Evolutionary conservation across 2,888 invertebrate species (phyloP).

Genomic region (Tenthredo distinguenda): DNA sequence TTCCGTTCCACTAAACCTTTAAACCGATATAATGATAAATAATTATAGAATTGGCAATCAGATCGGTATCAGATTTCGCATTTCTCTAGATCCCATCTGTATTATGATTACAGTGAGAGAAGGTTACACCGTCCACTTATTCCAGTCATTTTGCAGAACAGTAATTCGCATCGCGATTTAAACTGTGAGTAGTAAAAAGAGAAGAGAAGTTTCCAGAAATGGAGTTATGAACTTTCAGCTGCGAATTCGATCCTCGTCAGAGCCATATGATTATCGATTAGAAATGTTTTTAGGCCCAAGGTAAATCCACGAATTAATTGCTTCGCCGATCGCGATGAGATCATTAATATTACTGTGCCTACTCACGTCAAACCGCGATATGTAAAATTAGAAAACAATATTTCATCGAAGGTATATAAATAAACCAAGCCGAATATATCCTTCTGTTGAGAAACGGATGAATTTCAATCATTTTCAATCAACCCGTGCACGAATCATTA

Average conservation of each 20-base stretch:
- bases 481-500: background rate
- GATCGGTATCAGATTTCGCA: background rate
- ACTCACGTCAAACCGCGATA: background rate
- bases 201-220: background rate
- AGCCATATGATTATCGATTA: background rate
- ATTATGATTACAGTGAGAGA: background rate
- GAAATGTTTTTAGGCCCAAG: background rate
- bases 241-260: background rate
- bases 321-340: background rate
- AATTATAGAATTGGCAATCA: background rate
- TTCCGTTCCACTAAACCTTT: background rate
- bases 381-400: background rate
- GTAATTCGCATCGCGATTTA: background rate
- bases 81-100: background rate
- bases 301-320: background rate
- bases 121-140: background rate
- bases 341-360: background rate
- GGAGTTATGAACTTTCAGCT: background rate
- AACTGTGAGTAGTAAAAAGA: background rate
- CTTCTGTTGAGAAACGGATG: background rate
- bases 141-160: background rate
- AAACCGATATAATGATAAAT: background rate
- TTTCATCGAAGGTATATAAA: background rate
- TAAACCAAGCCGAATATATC: background rate
- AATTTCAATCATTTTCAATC: background rate